Evolutionary conservation across 1,140 invertebrate species (phyloP).

Genomic region (Aphaenogaster rudis): DNA sequence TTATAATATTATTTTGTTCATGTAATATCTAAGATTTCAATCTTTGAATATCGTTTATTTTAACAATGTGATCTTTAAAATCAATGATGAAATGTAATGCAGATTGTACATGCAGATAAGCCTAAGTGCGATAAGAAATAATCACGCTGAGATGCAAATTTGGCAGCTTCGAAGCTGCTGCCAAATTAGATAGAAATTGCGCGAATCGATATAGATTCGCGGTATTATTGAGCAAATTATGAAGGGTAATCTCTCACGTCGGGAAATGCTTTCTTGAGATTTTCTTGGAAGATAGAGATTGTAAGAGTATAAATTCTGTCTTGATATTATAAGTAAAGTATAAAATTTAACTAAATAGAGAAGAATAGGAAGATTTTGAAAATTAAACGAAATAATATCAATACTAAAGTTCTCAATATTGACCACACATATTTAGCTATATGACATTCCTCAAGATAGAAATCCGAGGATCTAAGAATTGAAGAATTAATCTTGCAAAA

Average conservation of each 20-base stretch:
- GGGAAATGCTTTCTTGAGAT: slow-evolving; percentile 45
- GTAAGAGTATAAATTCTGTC: slow-evolving; percentile 10
- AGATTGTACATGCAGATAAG: background rate
- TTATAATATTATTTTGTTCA: slow-evolving; percentile 1
- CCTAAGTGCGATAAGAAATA: slow-evolving; percentile 18
- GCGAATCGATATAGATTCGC: slow-evolving; percentile 28
- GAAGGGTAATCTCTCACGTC: slow-evolving; percentile 31
- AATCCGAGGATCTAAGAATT: background rate
- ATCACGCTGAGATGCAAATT: slow-evolving; percentile 24
- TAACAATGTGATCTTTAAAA: background rate
- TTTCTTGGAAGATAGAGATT: slow-evolving; percentile 32
- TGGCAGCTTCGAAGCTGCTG: slow-evolving; percentile 4
- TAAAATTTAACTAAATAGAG: background rate
- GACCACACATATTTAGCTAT: too few relatives aligned
- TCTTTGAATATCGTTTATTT: slow-evolving; percentile 17
- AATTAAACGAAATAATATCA: background rate
- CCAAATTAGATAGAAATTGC: slow-evolving; percentile 52
- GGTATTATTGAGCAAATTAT: slow-evolving; percentile 53
- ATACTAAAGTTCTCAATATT: background rate
- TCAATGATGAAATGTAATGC: background rate
- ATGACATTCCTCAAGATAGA: background rate
- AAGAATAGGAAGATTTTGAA: background rate
- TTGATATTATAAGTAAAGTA: background rate
- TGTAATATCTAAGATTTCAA: background rate
- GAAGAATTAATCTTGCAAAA: background rate